Evolutionary conservation across 2,888 invertebrate species (phyloP).

Genomic region (Ophioninae sp.): DNA sequence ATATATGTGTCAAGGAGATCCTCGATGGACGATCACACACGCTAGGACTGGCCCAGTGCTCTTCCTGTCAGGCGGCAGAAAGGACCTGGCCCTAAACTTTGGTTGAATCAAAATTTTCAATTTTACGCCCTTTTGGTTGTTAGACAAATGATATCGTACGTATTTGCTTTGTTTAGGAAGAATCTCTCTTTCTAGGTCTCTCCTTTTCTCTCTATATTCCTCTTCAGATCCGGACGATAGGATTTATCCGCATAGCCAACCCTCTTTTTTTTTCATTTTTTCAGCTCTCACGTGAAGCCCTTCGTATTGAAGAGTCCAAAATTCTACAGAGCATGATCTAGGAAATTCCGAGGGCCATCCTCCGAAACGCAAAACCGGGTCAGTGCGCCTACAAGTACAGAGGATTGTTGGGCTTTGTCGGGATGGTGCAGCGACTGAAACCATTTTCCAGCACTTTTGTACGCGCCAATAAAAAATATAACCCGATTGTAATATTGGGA

Average conservation of each 20-base stretch:
- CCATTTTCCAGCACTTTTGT: background rate
- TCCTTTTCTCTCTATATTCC: constrained; percentile 44
- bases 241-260: constrained; percentile 59
- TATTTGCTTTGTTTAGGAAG: constrained; percentile 4
- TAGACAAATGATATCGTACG: background rate
- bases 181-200: constrained; percentile 16
- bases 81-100: background rate
- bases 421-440: background rate
- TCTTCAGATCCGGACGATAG: constrained; percentile 62
- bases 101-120: background rate
- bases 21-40: constrained; percentile 52
- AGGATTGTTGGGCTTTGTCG: constrained; percentile 14
- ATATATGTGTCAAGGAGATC: constrained; percentile 10
- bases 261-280: constrained; percentile 37
- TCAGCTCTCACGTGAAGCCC: constrained; percentile 53
- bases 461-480: background rate
- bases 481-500: background rate
- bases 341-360: constrained; percentile 28
- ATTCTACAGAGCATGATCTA: constrained; percentile 49
- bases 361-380: constrained; percentile 48
- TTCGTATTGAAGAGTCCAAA: constrained; percentile 49
- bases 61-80: background rate
- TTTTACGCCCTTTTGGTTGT: constrained; percentile 7
- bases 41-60: constrained; percentile 31
- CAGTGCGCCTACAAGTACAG: constrained; percentile 39